Conservation (phyloP, 2,113 vertebrate species). For the Pituophis catenifer region DNA sequence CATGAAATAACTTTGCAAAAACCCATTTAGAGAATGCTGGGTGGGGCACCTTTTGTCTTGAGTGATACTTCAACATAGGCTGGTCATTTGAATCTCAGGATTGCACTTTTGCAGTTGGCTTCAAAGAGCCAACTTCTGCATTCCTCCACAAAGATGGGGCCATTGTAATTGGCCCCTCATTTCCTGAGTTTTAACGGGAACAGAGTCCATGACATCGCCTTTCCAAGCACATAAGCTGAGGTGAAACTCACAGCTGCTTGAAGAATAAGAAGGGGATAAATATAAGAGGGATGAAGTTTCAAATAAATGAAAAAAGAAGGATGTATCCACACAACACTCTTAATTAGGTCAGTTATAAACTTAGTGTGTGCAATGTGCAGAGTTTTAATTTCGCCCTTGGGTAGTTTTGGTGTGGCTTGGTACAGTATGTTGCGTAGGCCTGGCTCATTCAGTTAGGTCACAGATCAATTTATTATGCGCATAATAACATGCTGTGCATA, state of each 20-base stretch:
- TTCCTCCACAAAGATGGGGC: not conserved
- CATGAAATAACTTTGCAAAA: not conserved
- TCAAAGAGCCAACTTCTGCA: not conserved
- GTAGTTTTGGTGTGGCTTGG: not conserved
- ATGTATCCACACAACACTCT: not conserved
- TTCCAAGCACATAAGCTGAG: not conserved
- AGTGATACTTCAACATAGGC: not conserved
- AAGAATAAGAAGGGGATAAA: not conserved
- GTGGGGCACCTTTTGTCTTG: not conserved
- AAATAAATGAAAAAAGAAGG: not conserved
- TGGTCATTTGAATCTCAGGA: not conserved
- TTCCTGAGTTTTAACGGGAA: not conserved
- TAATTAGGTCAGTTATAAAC: not conserved
- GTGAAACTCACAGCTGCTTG: not conserved
- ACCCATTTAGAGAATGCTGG: not conserved
- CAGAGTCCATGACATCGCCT: not conserved
- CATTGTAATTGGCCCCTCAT: accelerated
- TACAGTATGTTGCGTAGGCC: not conserved
- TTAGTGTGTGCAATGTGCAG: not conserved
- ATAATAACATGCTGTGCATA: not conserved
- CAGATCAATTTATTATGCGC: not conserved
- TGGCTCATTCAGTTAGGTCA: not conserved
- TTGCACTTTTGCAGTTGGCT: not conserved
- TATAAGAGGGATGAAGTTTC: not conserved
- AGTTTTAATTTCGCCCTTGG: not conserved